phyloP scores from a whole-genome alignment of 2,888 invertebrate genomes.

The Tiliacea citrago region DNA sequence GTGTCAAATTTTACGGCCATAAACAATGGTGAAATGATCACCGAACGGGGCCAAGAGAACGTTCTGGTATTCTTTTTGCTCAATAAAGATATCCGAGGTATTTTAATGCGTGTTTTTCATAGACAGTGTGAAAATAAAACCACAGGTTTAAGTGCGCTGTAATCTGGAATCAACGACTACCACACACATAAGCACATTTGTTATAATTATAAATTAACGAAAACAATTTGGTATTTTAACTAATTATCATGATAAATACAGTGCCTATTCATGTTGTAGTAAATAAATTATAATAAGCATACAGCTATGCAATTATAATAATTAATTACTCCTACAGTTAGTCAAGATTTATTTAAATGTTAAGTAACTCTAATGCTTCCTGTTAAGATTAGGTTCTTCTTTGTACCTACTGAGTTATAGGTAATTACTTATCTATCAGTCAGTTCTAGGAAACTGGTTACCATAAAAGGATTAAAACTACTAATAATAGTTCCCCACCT shows the following conservation, averaged over 20 bases:
- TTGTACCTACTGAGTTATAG: not conserved
- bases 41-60: conserved; percentile 60
- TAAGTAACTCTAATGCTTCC: conserved; percentile 1
- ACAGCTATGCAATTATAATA: conserved; percentile 55
- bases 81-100: conserved; percentile 64
- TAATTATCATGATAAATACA: conserved; percentile 53
- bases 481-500: not conserved
- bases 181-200: conserved; percentile 56
- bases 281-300: conserved; percentile 53
- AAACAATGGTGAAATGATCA: conserved; percentile 67
- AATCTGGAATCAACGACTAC: conserved; percentile 57
- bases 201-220: conserved; percentile 47
- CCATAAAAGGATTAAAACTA: too few relatives aligned
- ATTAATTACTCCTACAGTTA: conserved; percentile 37
- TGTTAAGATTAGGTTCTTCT: conserved; percentile 5
- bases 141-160: conserved; percentile 42
- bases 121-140: conserved; percentile 63
- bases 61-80: conserved; percentile 59
- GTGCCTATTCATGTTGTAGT: conserved; percentile 53
- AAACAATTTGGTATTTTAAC: conserved; percentile 57
- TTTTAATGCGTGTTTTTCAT: conserved; percentile 66
- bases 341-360: conserved; percentile 31
- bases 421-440: not conserved
- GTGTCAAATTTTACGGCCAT: conserved; percentile 64
- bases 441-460: not conserved